Evolutionary conservation across 2,797 vertebrate species (phyloP), one percentile per base, ranked within the genome.

Genomic region (Melanitta fusca): DNA sequence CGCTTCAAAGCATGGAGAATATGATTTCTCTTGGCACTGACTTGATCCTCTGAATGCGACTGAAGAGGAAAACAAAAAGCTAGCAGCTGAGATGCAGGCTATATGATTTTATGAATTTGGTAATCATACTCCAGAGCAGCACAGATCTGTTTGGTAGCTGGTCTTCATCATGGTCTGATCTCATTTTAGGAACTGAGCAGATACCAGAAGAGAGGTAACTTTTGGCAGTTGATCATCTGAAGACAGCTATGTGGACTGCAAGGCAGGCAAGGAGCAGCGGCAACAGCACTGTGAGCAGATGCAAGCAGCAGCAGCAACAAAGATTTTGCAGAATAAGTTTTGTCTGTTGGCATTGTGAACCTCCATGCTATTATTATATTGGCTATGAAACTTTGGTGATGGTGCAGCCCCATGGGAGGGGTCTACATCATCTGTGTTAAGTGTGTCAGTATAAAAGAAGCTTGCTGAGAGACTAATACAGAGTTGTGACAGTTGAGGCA

Each of bases 221-320:
- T 80, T 83, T 21, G 20, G 24, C 16, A 57, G 32, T 13, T 36
- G 43, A 14, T 84, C 30, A 45, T 71, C 54, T 5, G 4, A 77
- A 70, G 51, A 25, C 10, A 54, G 16, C 1, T 1, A 1, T 17
- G 24, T 39, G 16, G 16, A 25, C 41, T 57, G 24, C 6, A 5
- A 64, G 27, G 11, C 51, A 57, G 71, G 89, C 49, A 3, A 54
- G 0, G 0, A 73, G 61, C 10, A 39, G 49, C 34, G 36, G 36
- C 30, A 28, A 61, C 19, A 56, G 15, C n/a, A 3, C 13, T 28
- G 61, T 24, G 27, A 47, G 77, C 27, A 66, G 53, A 21, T 8
- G 15, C 36, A 58, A 47, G 39, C 51, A 38, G 17, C 7, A 45
- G 45, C 32, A n/a, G 30, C 75, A 45, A 21, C 16, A 61, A 15